phyloP scores from a whole-genome alignment of 1,140 invertebrate genomes.

The Branchinecta lindahli region DNA sequence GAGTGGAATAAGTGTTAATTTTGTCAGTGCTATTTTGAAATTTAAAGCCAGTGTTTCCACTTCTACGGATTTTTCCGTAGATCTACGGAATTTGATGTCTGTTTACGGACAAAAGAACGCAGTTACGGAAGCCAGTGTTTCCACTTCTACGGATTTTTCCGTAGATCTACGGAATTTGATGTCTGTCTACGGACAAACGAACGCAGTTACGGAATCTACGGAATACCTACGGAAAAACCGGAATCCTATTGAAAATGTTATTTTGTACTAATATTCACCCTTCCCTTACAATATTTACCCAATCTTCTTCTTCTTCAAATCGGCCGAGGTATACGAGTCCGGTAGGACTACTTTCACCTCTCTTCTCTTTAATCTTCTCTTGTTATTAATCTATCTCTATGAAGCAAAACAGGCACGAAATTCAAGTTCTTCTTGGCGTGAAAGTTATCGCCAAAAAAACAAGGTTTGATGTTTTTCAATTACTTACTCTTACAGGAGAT shows the following conservation, averaged over 20 bases:
- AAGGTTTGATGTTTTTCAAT: constrained; percentile 6
- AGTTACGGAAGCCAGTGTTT: constrained; percentile 5
- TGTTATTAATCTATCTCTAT: background rate
- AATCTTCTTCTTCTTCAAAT: background rate
- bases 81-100: constrained; percentile 9
- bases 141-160: background rate
- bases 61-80: constrained; percentile 5
- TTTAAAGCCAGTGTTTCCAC: background rate
- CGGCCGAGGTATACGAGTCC: background rate
- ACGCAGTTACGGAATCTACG: too few relatives aligned
- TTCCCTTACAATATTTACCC: background rate
- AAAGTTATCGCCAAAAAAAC: constrained; percentile 1
- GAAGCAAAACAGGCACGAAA: background rate
- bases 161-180: background rate
- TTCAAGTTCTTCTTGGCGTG: constrained; percentile 5
- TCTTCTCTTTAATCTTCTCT: background rate
- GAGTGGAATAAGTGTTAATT: too few relatives aligned
- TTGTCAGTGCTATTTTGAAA: background rate
- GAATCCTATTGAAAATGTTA: too few relatives aligned
- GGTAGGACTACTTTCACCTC: too few relatives aligned
- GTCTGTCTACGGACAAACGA: background rate
- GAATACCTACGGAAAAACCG: too few relatives aligned
- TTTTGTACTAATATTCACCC: background rate
- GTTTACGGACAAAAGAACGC: constrained; percentile 8
- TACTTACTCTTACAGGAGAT: background rate